A percentile compares a stretch with the other conserved stretches of the same genome.
phyloP scores from a whole-genome alignment of 1,140 invertebrate genomes.

The Tenebrio molitor region DNA sequence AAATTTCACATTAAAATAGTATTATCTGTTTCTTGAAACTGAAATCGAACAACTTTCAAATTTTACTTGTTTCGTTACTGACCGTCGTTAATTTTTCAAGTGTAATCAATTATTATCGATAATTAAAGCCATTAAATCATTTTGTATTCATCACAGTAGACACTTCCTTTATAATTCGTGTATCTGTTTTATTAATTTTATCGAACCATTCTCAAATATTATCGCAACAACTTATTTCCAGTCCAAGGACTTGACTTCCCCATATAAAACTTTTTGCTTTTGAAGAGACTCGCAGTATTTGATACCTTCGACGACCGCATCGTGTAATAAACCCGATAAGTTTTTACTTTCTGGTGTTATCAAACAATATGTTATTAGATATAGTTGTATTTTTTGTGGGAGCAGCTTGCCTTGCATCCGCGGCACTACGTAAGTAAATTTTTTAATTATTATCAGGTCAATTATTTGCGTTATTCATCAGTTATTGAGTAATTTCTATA shows the following conservation, averaged over 20 bases:
- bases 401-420: not conserved
- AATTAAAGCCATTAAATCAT: not conserved
- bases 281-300: slow-evolving; percentile 20
- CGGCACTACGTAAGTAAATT: slow-evolving; percentile 15
- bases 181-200: slow-evolving; percentile 26
- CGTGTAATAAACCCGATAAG: not conserved
- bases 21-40: too few relatives aligned
- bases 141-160: slow-evolving; percentile 13
- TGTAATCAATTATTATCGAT: not conserved
- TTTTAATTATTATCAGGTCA: too few relatives aligned
- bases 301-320: slow-evolving; percentile 17
- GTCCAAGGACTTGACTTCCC: slow-evolving; percentile 36
- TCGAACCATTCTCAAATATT: slow-evolving; percentile 33
- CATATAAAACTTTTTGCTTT: slow-evolving; percentile 36
- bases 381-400: not conserved
- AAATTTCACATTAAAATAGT: too few relatives aligned
- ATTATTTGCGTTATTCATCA: too few relatives aligned
- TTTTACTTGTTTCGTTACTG: too few relatives aligned
- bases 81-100: too few relatives aligned
- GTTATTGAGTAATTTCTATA: too few relatives aligned
- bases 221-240: slow-evolving; percentile 26
- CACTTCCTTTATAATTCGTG: slow-evolving; percentile 34
- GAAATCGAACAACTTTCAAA: too few relatives aligned
- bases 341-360: too few relatives aligned
- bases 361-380: too few relatives aligned